Percentiles rank a stretch among this genome's conserved stretches.
Evolutionary conservation across 1,140 invertebrate species (phyloP).

Genomic region (Lucilia cuprina): DNA sequence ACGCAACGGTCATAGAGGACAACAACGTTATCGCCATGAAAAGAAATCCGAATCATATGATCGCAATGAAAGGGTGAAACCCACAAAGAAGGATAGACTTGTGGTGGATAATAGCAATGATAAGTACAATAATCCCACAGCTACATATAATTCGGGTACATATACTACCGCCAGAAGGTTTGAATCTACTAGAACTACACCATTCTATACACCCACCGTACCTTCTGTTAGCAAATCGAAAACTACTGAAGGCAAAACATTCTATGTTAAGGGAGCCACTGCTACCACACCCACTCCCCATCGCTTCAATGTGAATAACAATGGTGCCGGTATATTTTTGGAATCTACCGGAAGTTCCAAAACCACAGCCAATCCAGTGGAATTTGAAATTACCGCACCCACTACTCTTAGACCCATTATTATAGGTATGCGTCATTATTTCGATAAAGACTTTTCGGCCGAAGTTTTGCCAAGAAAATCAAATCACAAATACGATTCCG

Average conservation of each 20-base stretch:
- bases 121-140: conserved; percentile 26
- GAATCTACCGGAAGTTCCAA: neutral
- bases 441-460: conserved; percentile 40
- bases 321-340: conserved; percentile 1
- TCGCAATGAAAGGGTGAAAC: neutral
- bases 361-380: neutral
- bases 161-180: conserved; percentile 50
- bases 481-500: conserved; percentile 19
- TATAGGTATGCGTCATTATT: conserved; percentile 57
- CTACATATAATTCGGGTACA: conserved; percentile 23
- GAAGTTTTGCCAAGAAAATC: conserved; percentile 38
- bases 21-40: conserved; percentile 51
- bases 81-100: conserved; percentile 2
- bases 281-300: conserved; percentile 49
- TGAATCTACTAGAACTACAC: conserved; percentile 56
- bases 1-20: conserved; percentile 50
- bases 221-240: conserved; percentile 56
- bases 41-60: neutral
- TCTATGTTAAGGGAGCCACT: conserved; percentile 42
- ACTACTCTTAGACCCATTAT: conserved; percentile 52
- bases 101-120: conserved; percentile 18
- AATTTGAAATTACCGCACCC: conserved; percentile 38
- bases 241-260: conserved; percentile 50
- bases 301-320: conserved; percentile 32
- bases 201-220: conserved; percentile 62